These are phyloP conservation scores for Phenganax subtilis DNA, from an alignment of 92 coral and sea anemone genomes.

Conservation along the genomic window DNA sequence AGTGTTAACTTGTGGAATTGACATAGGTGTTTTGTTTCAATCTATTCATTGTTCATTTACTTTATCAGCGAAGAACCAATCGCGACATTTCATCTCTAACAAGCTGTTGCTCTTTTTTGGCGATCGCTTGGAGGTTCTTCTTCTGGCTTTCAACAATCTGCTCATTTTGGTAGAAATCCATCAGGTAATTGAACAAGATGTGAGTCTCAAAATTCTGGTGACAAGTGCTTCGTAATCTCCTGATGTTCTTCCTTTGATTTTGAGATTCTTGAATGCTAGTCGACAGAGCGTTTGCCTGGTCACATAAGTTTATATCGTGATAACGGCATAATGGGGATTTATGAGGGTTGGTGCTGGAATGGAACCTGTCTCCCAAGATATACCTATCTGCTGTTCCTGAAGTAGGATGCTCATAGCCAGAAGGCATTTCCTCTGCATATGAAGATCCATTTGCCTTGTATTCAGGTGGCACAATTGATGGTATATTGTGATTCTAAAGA, in stretches of 20 bases:
- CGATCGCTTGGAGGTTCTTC: not conserved
- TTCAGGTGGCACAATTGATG: slow-evolving; percentile 18
- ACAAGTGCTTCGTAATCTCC: slow-evolving; percentile 46
- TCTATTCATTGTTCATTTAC: no score
- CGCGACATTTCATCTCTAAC: not conserved
- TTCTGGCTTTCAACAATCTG: slow-evolving; percentile 33
- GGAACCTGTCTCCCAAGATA: slow-evolving; percentile 47
- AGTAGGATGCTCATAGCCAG: slow-evolving; percentile 34
- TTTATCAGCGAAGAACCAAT: not conserved
- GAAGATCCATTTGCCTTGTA: not conserved
- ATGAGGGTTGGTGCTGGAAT: slow-evolving; percentile 49
- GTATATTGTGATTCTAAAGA: not conserved
- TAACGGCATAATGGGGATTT: slow-evolving; percentile 52
- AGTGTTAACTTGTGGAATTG: no score
- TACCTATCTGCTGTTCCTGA: slow-evolving; percentile 43
- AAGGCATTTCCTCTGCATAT: not conserved
- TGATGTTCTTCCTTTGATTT: slow-evolving; percentile 45
- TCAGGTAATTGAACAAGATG: slow-evolving; percentile 44
- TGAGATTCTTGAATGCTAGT: slow-evolving; percentile 56
- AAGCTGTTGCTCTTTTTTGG: not conserved
- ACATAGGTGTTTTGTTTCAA: no score
- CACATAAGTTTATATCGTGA: slow-evolving; percentile 47
- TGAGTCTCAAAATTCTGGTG: slow-evolving; percentile 51
- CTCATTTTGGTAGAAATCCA: slow-evolving; percentile 54
- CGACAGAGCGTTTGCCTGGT: slow-evolving; percentile 34